These are phyloP conservation scores for Agrochola litura DNA, from an alignment of 2,888 invertebrate genomes.

Conservation along the genomic window DNA sequence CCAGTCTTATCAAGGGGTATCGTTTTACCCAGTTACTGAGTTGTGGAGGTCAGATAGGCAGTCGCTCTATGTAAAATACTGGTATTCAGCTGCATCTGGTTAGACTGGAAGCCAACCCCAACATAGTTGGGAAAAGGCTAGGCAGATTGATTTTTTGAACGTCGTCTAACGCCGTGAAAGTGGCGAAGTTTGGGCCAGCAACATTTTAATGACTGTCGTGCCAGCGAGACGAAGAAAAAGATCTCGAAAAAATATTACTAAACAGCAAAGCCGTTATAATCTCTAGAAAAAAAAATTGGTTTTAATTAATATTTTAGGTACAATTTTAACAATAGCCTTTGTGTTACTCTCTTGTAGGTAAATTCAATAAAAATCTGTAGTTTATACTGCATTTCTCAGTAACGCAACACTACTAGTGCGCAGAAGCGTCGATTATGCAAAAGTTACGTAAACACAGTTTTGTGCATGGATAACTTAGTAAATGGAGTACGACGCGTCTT, in stretches of 20 bases:
- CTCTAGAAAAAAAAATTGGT: no score
- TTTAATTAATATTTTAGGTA: not conserved
- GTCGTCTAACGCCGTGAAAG: not conserved
- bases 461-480: slow-evolving; percentile 35
- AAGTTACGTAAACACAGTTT: slow-evolving; percentile 56
- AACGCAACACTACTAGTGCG: slow-evolving; percentile 49
- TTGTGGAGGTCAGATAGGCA: no score
- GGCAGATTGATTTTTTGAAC: no score
- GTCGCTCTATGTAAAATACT: no score
- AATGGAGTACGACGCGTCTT: slow-evolving; percentile 45
- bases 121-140: no score
- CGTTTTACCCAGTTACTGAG: no score
- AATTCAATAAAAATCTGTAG: slow-evolving; percentile 45
- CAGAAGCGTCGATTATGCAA: slow-evolving; percentile 62
- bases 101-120: no score
- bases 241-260: not conserved
- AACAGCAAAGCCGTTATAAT: not conserved
- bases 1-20: no score
- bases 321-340: not conserved
- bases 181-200: not conserved
- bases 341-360: not conserved
- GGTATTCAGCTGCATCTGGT: no score
- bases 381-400: slow-evolving; percentile 46
- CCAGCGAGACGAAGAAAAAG: not conserved
- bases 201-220: not conserved